Conservation (phyloP, 1,140 invertebrate genomes). For the Eulimnadia texana region DNA sequence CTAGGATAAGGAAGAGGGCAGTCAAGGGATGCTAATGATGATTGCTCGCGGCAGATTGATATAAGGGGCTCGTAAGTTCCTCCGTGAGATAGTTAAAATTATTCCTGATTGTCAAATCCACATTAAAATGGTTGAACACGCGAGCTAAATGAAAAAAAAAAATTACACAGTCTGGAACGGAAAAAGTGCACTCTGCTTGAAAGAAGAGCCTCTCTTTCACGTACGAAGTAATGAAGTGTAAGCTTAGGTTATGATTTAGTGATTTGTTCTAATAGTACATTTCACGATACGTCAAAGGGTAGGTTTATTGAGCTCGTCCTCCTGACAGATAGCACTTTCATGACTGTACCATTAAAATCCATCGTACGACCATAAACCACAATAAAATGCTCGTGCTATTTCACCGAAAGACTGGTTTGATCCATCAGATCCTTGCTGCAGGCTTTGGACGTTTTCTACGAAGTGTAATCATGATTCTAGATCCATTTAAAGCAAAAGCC, state of each 20-base stretch:
- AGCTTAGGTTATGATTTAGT: too few relatives aligned
- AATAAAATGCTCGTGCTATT: constrained; percentile 91
- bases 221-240: too few relatives aligned
- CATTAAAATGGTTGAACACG: too few relatives aligned
- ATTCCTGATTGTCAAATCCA: neutral
- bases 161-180: too few relatives aligned
- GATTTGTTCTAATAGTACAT: too few relatives aligned
- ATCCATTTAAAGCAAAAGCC: too few relatives aligned
- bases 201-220: too few relatives aligned
- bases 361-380: constrained; percentile 95
- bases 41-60: constrained; percentile 64
- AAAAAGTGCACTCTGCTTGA: too few relatives aligned
- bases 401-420: constrained; percentile 60
- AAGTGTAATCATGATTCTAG: too few relatives aligned
- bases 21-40: constrained; percentile 77
- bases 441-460: constrained; percentile 69
- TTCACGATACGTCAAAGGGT: too few relatives aligned
- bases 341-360: constrained; percentile 50
- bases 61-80: constrained; percentile 20
- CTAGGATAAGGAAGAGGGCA: constrained; percentile 70
- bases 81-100: constrained; percentile 19
- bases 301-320: too few relatives aligned
- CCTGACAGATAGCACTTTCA: neutral
- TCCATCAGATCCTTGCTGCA: constrained; percentile 62
- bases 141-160: too few relatives aligned